phyloP scores from a whole-genome alignment of 2,797 vertebrate genomes.

The Leptoclinus maculatus region DNA sequence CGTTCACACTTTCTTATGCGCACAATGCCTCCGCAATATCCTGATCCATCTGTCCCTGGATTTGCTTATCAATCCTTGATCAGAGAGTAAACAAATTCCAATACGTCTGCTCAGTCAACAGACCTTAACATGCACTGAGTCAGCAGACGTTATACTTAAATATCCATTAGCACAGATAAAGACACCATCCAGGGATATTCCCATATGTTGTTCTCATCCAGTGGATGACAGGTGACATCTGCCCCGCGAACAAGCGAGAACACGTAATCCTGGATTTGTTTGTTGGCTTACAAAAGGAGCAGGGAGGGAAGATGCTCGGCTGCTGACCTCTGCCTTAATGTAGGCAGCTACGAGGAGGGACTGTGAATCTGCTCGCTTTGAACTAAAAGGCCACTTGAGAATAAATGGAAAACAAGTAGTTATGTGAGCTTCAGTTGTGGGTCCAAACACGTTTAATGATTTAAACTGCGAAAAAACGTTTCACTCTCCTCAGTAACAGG shows the following conservation, averaged over 20 bases:
- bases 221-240: conserved; percentile 12
- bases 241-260: conserved; percentile 18
- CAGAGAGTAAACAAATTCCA: conserved; percentile 2
- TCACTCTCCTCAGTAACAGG: neutral
- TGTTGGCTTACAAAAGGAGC: conserved; percentile 31
- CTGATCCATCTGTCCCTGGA: conserved; percentile 23
- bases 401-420: conserved; percentile 34
- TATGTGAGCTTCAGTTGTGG: neutral
- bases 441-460: conserved; percentile 18
- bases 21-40: neutral
- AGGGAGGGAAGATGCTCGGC: conserved; percentile 4
- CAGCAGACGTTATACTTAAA: neutral
- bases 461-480: conserved; percentile 4
- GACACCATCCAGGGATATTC: neutral
- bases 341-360: conserved; percentile 13
- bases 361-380: conserved; percentile 12
- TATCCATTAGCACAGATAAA: neutral
- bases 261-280: conserved; percentile 31
- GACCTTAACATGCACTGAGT: neutral
- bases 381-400: conserved; percentile 40
- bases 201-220: neutral
- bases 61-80: conserved; percentile 12
- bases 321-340: conserved; percentile 23
- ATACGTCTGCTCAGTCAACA: conserved; percentile 5
- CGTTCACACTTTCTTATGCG: neutral